These are phyloP conservation scores for Porites lutea DNA, from an alignment of 64 coral and sea anemone genomes.

Conservation along the genomic window DNA sequence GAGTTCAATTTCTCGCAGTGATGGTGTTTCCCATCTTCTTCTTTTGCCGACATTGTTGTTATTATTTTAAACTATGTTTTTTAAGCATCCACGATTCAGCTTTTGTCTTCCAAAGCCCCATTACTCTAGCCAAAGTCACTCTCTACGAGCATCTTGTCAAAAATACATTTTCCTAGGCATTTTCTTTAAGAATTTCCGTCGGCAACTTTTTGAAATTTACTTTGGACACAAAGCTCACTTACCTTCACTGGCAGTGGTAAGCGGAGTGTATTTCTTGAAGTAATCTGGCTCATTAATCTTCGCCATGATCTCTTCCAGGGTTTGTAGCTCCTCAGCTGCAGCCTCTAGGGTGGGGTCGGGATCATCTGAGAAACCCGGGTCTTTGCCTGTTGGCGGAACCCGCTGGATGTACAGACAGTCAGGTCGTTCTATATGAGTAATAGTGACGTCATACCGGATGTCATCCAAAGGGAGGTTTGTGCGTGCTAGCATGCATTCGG, in stretches of 20 bases:
- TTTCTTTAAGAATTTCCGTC: too few relatives aligned
- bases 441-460: slow-evolving; percentile 82
- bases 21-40: too few relatives aligned
- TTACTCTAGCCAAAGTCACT: too few relatives aligned
- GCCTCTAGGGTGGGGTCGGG: slow-evolving; percentile 71
- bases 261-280: slow-evolving; percentile 73
- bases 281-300: slow-evolving; percentile 77
- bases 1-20: too few relatives aligned
- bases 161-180: too few relatives aligned
- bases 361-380: slow-evolving; percentile 62
- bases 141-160: too few relatives aligned
- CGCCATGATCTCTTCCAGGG: slow-evolving; percentile 67
- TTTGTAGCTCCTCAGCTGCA: slow-evolving; percentile 58
- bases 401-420: slow-evolving; percentile 86
- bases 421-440: slow-evolving; percentile 88
- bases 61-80: too few relatives aligned
- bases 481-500: slow-evolving; percentile 67
- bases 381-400: slow-evolving; percentile 56
- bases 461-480: slow-evolving; percentile 72
- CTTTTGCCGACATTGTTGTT: too few relatives aligned
- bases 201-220: too few relatives aligned
- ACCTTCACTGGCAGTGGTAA: slow-evolving; percentile 53
- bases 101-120: too few relatives aligned
- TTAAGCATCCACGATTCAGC: too few relatives aligned
- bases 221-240: neutral